These are phyloP conservation scores for Eonycteris spelaea DNA, from an alignment of 2,113 vertebrate species.

Conservation along the genomic window DNA sequence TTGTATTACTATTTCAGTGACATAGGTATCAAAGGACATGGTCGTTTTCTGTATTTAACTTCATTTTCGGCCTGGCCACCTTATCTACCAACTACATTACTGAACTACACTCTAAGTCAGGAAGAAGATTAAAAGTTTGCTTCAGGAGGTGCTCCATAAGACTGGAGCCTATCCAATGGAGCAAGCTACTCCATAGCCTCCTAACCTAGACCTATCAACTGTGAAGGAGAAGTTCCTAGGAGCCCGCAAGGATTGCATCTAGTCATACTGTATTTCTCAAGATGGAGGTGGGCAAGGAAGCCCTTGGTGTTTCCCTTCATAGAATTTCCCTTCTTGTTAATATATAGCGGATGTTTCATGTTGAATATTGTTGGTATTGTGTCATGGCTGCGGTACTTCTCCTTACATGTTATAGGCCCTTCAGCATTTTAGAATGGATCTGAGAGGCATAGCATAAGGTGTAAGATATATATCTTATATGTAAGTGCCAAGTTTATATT, in stretches of 20 bases:
- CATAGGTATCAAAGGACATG: background rate
- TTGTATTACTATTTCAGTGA: background rate
- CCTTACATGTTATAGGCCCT: background rate
- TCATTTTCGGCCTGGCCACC: background rate
- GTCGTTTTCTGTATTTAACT: background rate
- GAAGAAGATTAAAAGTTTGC: background rate
- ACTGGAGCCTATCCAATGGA: background rate
- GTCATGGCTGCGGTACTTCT: background rate
- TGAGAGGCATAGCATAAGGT: background rate
- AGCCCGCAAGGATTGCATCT: background rate
- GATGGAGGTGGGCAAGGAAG: background rate
- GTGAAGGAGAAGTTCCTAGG: background rate
- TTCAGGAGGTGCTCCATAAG: background rate
- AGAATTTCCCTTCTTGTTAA: background rate
- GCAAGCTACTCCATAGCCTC: fast-evolving
- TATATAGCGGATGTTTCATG: background rate
- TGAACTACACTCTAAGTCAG: background rate
- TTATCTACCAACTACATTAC: background rate
- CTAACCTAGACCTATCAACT: too few relatives aligned
- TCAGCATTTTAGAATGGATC: background rate
- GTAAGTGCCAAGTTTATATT: background rate
- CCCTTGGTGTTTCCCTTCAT: background rate
- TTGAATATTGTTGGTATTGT: background rate
- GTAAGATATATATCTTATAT: background rate
- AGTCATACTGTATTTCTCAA: background rate